Base-by-base conservation (phyloP, 2,888 invertebrate species). In the Plagodis dolabraria region DNA sequence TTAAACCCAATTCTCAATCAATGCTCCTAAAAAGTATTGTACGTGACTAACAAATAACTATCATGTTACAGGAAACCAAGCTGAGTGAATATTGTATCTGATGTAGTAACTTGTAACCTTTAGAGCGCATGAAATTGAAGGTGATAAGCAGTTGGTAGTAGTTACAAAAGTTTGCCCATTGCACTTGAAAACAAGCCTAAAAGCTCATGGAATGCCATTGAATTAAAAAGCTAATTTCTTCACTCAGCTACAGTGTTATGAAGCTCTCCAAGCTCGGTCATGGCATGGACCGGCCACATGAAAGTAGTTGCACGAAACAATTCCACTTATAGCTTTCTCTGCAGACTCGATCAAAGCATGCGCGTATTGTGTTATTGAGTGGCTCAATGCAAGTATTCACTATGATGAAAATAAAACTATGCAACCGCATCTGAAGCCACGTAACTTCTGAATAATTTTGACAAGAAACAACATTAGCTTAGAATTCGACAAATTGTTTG, bases 321-420 rank as follows among this genome's bases (percentile, higher is more conserved):
- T 73, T 75, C 70, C 75, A 71, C 72, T 63, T 72, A 74, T 71
- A 80, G 84, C 86, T 86, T 86, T 86, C 86, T 81, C 84, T 76
- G 66, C 53, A 46, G 60, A 60, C 59, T 62, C 62, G 73, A 77
- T 78, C 77, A 70, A 67, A 72, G 68, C 68, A 70, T 64, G 67
- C 65, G 70, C 65, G 70, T 63, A 74, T 71, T 74, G 74, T 75
- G 55, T 58, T 65, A 65, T 65, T 62, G 61, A 69, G 57, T 62
- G 65, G 64, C 45, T 65, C 62, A 57, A 60, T 69, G 64, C 60
- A 52, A 57, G 54, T 61, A 65, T 74, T 68, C 64, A 67, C 65
- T 55, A 60, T 52, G 35, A 35, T 35, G 46, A 57, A 46, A 63
- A 62, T 69, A 66, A 63, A 68, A 64, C 64, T 67, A 75, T 69